Base-by-base conservation (phyloP, 2,113 vertebrate genomes). In the Aptenodytes forsteri region DNA sequence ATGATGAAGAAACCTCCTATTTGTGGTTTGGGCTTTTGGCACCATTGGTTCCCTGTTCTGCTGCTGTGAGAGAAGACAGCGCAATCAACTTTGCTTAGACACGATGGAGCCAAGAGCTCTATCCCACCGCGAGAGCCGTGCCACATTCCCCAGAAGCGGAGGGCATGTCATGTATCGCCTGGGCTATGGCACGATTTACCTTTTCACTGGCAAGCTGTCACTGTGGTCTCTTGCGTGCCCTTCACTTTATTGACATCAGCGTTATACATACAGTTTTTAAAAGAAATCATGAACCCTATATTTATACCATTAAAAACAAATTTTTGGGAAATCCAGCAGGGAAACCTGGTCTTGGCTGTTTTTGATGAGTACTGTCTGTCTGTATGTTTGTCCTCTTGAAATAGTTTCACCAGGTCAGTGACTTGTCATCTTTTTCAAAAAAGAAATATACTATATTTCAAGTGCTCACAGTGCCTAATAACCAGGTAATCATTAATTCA, bases 251-350 rank as follows among this genome's bases (percentile, higher is more conserved):
- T 64, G 47, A 47, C 54, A 46, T 4, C 22, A 7, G 6, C 20
- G 14, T 23, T 25, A 8, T 1, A 38, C 7, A 0, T 9, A 16
- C 7, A 13, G 7, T 10, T 9, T 29, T 6, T 25, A 7, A 44
- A 52, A 90, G 19, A 47, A 71, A 59, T 46, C 0, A 2, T 1
- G 7, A 62, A 13, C 4, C 19, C 2, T 27, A 0, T 14, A 6
- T 72, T 91, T 71, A 29, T 79, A 7, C 29, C 4, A 7, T 10
- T 58, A 47, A 38, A 69, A 22, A 6, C 9, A 13, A 7, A 5
- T 29, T 66, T 44, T 38, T 12, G 14, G 15, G 47, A 54, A 76
- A 75, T 67, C 56, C 27, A 1, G 0, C 16, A n/a, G 25, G 49
- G 52, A 90, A 83, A 36, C 15, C 46, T 25, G 29, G 5, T 59